Base-by-base conservation (phyloP, 2,888 invertebrate species). In the Parascotia fuliginaria region DNA sequence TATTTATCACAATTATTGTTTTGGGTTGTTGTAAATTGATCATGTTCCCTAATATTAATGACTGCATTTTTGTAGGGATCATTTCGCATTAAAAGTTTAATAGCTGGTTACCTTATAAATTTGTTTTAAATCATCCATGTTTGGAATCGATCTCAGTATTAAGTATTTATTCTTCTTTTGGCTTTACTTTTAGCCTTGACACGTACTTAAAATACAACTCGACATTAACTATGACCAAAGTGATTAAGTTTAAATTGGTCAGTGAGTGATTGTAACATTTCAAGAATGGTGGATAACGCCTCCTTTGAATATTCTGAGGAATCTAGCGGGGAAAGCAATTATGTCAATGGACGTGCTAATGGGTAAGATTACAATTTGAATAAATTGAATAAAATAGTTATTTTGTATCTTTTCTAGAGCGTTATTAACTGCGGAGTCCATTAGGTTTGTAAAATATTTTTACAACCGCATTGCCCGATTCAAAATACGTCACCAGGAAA, bases 251-350 rank as follows among this genome's bases (percentile, higher is more conserved):
- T 47, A 34, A 48, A 42, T 27, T 43, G 19, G 11, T 28, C 28
- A 52, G 52, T 59, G 60, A 62, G 65, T 70, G 65, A 62, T 55
- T 62, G 48, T 46, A 40, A 58, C 2, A 45, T 22, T 50, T 50
- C 33, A 59, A 85, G 59, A 71, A 90, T 91, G 89, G 88, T 89
- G 65, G 90, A 91, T 72, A 92, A 91, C 75, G 89, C 81, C 1
- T 89, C 88, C 3, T 90, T 87, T 49, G 89, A 92, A 59, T 85
- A 82, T 59, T 90, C 89, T 2, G 91, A 90, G 44, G 90, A 87
- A 55, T 92, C 91, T 11, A 89, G 89, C 41, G 78, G 76, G 3
- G 87, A 86, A 39, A 83, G 80, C 50, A 68, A 42, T 32, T 50
- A 66, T 29, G 42, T 44, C 13, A 60, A 64, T 50, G 63, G 61